Evolutionary conservation across 2,113 vertebrate species (phyloP).

Genomic region (Zapus hudsonius): DNA sequence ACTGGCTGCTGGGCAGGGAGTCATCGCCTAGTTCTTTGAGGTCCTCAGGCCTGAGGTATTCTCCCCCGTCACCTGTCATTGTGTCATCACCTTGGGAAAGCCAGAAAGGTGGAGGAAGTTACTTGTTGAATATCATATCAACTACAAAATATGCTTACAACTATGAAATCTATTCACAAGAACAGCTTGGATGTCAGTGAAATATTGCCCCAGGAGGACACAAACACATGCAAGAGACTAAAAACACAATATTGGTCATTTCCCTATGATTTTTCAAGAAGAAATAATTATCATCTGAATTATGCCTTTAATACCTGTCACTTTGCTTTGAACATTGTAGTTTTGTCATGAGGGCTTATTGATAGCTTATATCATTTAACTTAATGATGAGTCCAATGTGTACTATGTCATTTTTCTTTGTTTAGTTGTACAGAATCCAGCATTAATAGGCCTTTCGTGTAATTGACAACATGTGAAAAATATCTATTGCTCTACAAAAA

Average conservation of each 20-base stretch:
- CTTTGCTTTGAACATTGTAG: neutral
- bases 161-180: neutral
- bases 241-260: neutral
- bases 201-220: constrained; percentile 57
- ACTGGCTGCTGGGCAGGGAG: constrained; percentile 96
- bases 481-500: neutral
- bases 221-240: neutral
- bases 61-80: constrained; percentile 97
- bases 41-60: constrained; percentile 96
- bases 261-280: neutral
- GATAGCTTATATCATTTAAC: neutral
- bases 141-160: neutral
- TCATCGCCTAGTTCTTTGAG: constrained; percentile 97
- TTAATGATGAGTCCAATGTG: neutral
- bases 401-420: neutral
- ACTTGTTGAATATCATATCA: neutral
- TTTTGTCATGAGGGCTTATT: neutral
- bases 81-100: constrained; percentile 93
- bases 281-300: neutral
- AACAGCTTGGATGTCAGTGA: neutral
- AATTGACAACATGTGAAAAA: neutral
- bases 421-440: neutral
- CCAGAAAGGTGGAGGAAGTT: constrained; percentile 5
- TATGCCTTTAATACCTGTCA: neutral
- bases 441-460: neutral